Base-by-base conservation (phyloP, 2,888 invertebrate genomes). In the Cylloceria caligata region DNA sequence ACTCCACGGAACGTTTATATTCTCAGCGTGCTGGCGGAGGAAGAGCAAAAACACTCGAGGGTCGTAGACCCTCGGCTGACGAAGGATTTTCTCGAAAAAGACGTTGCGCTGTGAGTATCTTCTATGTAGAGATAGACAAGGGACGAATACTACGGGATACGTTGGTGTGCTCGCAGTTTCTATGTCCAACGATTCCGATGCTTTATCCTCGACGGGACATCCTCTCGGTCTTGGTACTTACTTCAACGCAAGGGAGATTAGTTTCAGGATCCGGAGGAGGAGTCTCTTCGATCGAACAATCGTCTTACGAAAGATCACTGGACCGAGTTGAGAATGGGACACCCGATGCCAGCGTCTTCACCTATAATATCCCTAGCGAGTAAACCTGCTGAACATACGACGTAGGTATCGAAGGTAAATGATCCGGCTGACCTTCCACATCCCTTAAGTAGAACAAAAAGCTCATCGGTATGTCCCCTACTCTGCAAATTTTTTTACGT, bases 51-150 rank as follows among this genome's bases (percentile, higher is more conserved):
- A 76, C 72, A 76, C 75, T 80, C 71, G 47, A 75, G 71, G 81
- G 78, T 65, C 77, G 69, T 81, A 81, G 82, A 73, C 55, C 81
- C n/a, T 75, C 65, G 71, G 81, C 77, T 78, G 79, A 64, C 83
- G 75, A 78, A 83, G 84, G 84, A 79, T 88, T 84, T 69, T 67
- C 65, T 83, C 76, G 81, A 80, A 81, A 84, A 87, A 83, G 81
- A 83, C 80, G 80, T 67, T 62, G 80, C 77, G 69, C 21, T 45
- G 80, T 45, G 34, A 39, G 57, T 68, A 65, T 57, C 4, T 4
- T 30, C 30, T 30, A 30, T n/a, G n/a, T 39, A 16, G 34, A 57
- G 57, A 34, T 57, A 57, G 57, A 57, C 27, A 34, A 30, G 27
- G 55, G 78, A 72, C 72, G 68, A 49, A 75, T 75, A 64, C 64